Percentiles rank a stretch among this genome's conserved stretches.
Evolutionary conservation across 2,797 vertebrate species (phyloP).

Genomic region (Echiichthys vipera): DNA sequence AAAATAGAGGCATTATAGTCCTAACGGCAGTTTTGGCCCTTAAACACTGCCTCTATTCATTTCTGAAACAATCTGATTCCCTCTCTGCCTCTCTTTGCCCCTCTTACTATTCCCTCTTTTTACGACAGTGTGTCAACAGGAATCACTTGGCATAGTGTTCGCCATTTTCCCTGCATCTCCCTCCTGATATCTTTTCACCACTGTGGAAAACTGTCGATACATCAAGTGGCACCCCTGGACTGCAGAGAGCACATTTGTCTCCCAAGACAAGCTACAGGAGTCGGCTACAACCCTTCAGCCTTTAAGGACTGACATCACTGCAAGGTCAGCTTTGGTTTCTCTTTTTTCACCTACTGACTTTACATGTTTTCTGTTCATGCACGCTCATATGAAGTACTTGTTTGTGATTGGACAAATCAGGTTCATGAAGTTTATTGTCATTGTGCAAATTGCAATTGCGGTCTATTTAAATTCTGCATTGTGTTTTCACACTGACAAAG

Average conservation of each 20-base stretch:
- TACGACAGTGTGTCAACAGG: conserved; percentile 58
- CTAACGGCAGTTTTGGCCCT: conserved; percentile 75
- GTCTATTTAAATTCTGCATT: too few species aligned
- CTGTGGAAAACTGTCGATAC: conserved; percentile 39
- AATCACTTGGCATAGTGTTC: conserved; percentile 58
- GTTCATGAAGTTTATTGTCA: background rate
- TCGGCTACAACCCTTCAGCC: conserved; percentile 11
- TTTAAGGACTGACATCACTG: conserved; percentile 47
- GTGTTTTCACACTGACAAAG: too few species aligned
- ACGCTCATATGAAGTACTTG: background rate
- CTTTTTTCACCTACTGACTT: background rate
- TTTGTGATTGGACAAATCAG: background rate
- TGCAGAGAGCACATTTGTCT: conserved; percentile 10
- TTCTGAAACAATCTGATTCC: conserved; percentile 78
- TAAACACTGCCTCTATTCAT: conserved; percentile 86
- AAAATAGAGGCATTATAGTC: conserved; percentile 85
- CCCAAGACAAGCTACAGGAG: conserved; percentile 4
- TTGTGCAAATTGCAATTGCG: too few species aligned
- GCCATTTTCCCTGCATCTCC: conserved; percentile 48
- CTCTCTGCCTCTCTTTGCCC: conserved; percentile 61
- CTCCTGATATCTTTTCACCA: conserved; percentile 41
- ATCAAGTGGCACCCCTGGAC: conserved; percentile 31
- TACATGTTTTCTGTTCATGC: background rate
- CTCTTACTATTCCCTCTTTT: conserved; percentile 55
- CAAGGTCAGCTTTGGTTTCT: conserved; percentile 74